Conservation (phyloP, 2,888 invertebrate species). For the Sarcophaga rosellei region DNA sequence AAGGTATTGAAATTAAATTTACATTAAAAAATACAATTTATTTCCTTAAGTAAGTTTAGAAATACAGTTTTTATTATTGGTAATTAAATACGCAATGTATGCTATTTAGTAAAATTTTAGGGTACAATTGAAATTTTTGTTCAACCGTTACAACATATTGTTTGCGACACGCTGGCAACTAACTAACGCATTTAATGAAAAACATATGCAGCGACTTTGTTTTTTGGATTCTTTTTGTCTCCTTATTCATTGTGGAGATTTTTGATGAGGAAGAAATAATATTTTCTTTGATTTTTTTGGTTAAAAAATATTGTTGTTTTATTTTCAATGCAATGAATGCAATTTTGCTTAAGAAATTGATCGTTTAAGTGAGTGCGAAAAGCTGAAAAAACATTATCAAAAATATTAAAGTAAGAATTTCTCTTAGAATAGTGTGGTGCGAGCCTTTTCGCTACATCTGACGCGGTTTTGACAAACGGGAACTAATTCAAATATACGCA, state of each 20-base stretch:
- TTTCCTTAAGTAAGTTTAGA: no score
- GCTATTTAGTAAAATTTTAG: no score
- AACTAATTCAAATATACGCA: slow-evolving; percentile 35
- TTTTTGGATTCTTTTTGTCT: slow-evolving; percentile 38
- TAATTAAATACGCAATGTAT: no score
- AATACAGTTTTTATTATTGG: no score
- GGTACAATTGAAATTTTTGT: no score
- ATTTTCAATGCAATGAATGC: slow-evolving; percentile 58
- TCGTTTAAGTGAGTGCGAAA: neutral
- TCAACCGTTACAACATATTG: no score
- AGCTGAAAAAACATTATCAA: neutral
- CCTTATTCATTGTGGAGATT: slow-evolving; percentile 59
- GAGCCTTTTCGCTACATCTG: slow-evolving; percentile 36
- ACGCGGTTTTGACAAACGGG: slow-evolving; percentile 50
- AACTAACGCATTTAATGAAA: neutral
- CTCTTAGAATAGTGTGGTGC: slow-evolving; percentile 7
- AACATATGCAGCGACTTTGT: slow-evolving; percentile 25
- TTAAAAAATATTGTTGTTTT: slow-evolving; percentile 65
- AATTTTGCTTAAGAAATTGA: slow-evolving; percentile 41
- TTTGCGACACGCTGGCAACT: neutral
- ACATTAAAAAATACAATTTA: no score
- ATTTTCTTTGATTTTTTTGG: slow-evolving; percentile 65
- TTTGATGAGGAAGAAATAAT: slow-evolving; percentile 63
- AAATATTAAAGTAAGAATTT: neutral
- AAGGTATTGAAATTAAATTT: no score